Evolutionary conservation across 2,888 invertebrate genomes (phyloP).

Genomic region (Brenthis hecate): DNA sequence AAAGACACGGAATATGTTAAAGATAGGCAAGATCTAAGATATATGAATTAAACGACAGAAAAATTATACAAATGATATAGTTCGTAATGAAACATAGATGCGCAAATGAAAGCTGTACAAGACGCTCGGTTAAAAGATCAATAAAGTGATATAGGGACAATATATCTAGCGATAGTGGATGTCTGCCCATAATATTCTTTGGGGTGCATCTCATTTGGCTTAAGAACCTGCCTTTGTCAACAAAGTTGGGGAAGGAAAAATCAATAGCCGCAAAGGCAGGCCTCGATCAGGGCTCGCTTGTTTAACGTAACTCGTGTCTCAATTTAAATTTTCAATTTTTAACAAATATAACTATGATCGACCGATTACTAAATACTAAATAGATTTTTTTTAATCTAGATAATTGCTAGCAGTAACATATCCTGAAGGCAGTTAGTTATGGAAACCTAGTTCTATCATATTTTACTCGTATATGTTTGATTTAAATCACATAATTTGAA

Average conservation of each 20-base stretch:
- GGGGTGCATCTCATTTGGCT: slow-evolving; percentile 83
- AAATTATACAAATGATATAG: slow-evolving; percentile 1
- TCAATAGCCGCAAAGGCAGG: slow-evolving; percentile 74
- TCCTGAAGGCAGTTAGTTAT: too few species aligned
- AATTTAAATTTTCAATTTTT: slow-evolving; percentile 51
- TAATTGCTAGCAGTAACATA: too few species aligned
- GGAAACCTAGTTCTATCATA: too few species aligned
- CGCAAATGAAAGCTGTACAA: slow-evolving; percentile 37
- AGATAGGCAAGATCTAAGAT: too few species aligned
- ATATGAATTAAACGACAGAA: neutral
- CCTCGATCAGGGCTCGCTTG: slow-evolving; percentile 66
- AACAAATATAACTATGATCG: neutral
- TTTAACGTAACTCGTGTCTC: slow-evolving; percentile 64
- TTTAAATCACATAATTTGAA: too few species aligned
- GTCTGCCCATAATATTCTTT: slow-evolving; percentile 83
- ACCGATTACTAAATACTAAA: too few species aligned
- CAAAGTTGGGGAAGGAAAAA: slow-evolving; percentile 79
- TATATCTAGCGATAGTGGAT: slow-evolving; percentile 58
- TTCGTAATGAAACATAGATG: slow-evolving; percentile 14
- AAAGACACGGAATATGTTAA: too few species aligned
- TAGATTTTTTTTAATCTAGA: too few species aligned
- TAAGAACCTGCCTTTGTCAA: slow-evolving; percentile 83
- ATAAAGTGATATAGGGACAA: slow-evolving; percentile 47
- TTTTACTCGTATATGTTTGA: too few species aligned
- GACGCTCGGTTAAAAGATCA: slow-evolving; percentile 45